Evolutionary conservation across 1,140 invertebrate species (phyloP).

Genomic region (Lysiphlebus fabarum): DNA sequence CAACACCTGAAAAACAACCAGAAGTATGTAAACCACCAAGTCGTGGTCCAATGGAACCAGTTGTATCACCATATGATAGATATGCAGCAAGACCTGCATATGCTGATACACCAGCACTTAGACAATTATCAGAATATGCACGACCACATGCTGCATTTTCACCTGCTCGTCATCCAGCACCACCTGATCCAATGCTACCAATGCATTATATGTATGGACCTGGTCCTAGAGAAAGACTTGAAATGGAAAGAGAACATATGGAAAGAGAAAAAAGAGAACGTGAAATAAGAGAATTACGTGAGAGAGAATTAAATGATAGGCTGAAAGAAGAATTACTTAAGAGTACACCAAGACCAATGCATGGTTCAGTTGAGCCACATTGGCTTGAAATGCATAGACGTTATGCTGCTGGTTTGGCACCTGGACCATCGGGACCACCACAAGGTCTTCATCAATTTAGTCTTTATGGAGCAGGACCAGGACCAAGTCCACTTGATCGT

Average conservation of each 20-base stretch:
- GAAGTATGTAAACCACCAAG: constrained; percentile 71
- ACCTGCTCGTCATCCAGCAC: constrained; percentile 64
- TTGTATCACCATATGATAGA: constrained; percentile 76
- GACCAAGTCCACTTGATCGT: constrained; percentile 77
- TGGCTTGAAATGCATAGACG: constrained; percentile 88
- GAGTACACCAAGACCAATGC: constrained; percentile 60
- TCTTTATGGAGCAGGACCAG: constrained; percentile 58
- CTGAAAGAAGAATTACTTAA: constrained; percentile 83
- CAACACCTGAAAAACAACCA: constrained; percentile 77
- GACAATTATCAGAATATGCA: constrained; percentile 86
- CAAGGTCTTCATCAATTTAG: constrained; percentile 63
- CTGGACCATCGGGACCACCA: constrained; percentile 51
- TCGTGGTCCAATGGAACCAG: constrained; percentile 68
- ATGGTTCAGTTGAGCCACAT: constrained; percentile 77
- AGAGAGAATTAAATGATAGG: constrained; percentile 77
- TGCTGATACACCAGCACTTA: constrained; percentile 85
- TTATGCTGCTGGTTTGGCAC: constrained; percentile 45
- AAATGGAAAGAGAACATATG: constrained; percentile 67
- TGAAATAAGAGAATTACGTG: constrained; percentile 79
- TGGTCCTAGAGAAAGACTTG: constrained; percentile 71
- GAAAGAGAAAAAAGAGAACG: constrained; percentile 81
- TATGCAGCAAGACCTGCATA: constrained; percentile 60
- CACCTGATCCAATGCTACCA: constrained; percentile 69
- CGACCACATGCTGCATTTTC: constrained; percentile 84
- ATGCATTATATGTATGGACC: constrained; percentile 74